Percentiles rank a stretch among this genome's conserved stretches.
Evolutionary conservation across 2,888 invertebrate genomes (phyloP).

Genomic region (Orthosia cruda): DNA sequence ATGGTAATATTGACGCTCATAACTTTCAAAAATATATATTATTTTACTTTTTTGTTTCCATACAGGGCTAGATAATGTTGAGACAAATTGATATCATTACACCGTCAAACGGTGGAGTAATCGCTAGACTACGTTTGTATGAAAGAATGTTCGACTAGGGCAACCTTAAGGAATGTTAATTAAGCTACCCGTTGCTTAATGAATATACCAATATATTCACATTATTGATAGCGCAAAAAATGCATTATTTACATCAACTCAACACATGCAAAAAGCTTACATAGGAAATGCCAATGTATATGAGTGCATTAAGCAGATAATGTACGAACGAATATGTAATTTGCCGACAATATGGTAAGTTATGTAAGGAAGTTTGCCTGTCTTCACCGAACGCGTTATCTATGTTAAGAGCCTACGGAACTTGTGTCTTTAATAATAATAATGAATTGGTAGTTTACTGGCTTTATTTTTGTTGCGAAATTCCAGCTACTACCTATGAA

Average conservation of each 20-base stretch:
- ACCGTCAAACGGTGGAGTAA: no score
- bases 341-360: conserved; percentile 76
- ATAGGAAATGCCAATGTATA: conserved; percentile 51
- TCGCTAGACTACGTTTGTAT: no score
- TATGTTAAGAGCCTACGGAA: conserved; percentile 57
- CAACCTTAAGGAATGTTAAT: not conserved
- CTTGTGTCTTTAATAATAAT: conserved; percentile 42
- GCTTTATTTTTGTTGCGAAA: conserved; percentile 17
- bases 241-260: conserved; percentile 40
- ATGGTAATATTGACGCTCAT: no score
- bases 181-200: conserved; percentile 7
- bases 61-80: no score
- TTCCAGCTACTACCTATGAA: conserved; percentile 14
- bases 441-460: conserved; percentile 20
- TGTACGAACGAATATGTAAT: conserved; percentile 52
- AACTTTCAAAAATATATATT: no score
- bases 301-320: conserved; percentile 55
- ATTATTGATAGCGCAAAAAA: conserved; percentile 26
- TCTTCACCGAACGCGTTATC: conserved; percentile 48
- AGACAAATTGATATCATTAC: no score
- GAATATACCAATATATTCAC: not conserved
- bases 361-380: conserved; percentile 60
- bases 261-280: conserved; percentile 64
- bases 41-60: no score
- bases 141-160: no score